Percentiles rank a stretch among this genome's conserved stretches.
These are phyloP conservation scores for Danio tinwini DNA, from an alignment of 2,797 vertebrate species.

Conservation along the genomic window DNA sequence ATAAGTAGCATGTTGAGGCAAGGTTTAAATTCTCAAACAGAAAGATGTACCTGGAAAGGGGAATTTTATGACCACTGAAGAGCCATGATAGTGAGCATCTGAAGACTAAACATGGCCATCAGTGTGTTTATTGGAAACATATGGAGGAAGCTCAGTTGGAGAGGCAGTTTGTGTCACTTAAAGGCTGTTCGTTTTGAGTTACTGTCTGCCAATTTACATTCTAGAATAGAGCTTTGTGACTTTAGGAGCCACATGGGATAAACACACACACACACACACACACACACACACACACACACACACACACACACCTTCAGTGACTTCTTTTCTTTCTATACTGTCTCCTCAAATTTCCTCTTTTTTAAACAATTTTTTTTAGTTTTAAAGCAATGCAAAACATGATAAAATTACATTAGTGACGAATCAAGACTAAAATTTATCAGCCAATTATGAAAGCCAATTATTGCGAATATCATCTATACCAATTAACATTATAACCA, in stretches of 20 bases:
- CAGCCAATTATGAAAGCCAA: too few species aligned
- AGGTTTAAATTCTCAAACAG: background rate
- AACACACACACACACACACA: background rate
- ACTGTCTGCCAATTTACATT: slow-evolving; percentile 31
- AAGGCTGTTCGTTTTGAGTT: slow-evolving; percentile 33
- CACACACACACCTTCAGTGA: too few species aligned
- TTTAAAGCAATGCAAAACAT: too few species aligned
- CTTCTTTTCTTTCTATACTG: background rate
- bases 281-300: background rate
- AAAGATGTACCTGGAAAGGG: background rate
- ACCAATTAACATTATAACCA: too few species aligned
- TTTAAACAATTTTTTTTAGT: too few species aligned
- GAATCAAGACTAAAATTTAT: too few species aligned
- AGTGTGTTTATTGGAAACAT: slow-evolving; percentile 44
- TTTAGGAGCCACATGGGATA: slow-evolving; percentile 24
- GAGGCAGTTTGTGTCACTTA: slow-evolving; percentile 19
- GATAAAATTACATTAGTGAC: too few species aligned
- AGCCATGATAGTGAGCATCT: background rate
- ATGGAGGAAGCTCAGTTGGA: slow-evolving; percentile 36
- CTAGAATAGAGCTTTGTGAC: slow-evolving; percentile 33
- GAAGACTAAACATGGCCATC: slow-evolving; percentile 12
- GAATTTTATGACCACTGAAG: background rate
- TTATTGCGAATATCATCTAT: too few species aligned
- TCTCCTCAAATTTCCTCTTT: too few species aligned
- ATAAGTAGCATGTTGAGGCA: background rate